Evolutionary conservation across 2,888 invertebrate genomes (phyloP), one percentile per base, ranked within the genome.

Genomic region (Pherbina coryleti): DNA sequence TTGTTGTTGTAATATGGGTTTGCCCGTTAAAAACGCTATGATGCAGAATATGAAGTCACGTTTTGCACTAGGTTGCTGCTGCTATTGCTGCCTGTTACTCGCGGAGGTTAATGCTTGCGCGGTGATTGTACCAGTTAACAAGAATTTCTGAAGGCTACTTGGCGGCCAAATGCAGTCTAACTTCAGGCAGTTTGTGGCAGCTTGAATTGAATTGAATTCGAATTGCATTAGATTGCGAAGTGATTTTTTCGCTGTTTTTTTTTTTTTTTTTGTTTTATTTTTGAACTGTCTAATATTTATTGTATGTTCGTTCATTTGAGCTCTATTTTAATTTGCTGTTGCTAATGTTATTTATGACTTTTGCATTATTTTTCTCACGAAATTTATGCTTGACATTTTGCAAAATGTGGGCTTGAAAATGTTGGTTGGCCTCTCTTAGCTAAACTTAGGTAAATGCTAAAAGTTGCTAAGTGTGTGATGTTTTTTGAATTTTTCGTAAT

Each of bases 51-150:
- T n/a, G 49, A 67, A 70, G 69, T 70, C 69, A 70, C 69, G 69
- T 70, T 70, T 70, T 70, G 17, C 51, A 51, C 28, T 19, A 51
- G 14, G 7, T n/a, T 31, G 53, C 34, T n/a, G 53, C 55, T 55
- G 53, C 19, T 28, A 49, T 22, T 67, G 67, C 67, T 37, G 67
- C 28, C 7, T 25, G 14, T 25, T 19, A 67, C 75, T 53, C 78
- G 70, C 77, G 75, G 81, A 81, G 80, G 80, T 81, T 80, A 81
- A 80, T 80, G 80, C 77, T 79, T 81, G 77, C 76, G 73, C 75
- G 81, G 80, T 81, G 81, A 81, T 81, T 81, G 82, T 82, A 80
- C 81, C 34, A 79, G 81, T 80, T 81, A 80, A 78, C 79, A 77
- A 80, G 82, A 79, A 79, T 82, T 75, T 81, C 79, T 80, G 81